A percentile compares a stretch with the other conserved stretches of the same genome.
phyloP scores from a whole-genome alignment of 2,797 vertebrate species.

The Lithobates pipiens region DNA sequence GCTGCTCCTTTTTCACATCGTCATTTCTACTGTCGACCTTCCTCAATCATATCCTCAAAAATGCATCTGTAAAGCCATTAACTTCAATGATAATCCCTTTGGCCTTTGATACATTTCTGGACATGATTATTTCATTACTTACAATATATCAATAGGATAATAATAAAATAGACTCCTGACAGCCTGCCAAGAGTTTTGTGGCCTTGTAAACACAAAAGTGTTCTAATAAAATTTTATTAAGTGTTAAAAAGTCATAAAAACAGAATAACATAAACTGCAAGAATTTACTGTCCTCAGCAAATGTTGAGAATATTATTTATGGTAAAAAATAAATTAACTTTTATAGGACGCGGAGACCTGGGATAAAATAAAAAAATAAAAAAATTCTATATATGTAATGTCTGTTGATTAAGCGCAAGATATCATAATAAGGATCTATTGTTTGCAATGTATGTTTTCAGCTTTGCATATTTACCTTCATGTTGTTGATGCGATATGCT shows the following conservation, averaged over 20 bases:
- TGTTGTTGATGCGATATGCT: not conserved
- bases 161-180: slow-evolving; percentile 86
- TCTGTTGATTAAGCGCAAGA: not conserved
- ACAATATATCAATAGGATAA: slow-evolving; percentile 92
- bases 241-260: slow-evolving; percentile 94
- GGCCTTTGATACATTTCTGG: slow-evolving; percentile 88
- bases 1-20: not conserved
- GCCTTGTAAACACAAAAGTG: slow-evolving; percentile 98
- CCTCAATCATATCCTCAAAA: slow-evolving; percentile 76
- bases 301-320: slow-evolving; percentile 85
- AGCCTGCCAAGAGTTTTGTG: slow-evolving; percentile 92
- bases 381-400: not conserved
- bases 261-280: slow-evolving; percentile 90
- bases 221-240: slow-evolving; percentile 99
- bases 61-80: slow-evolving; percentile 84
- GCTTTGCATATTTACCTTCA: not conserved
- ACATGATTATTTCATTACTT: slow-evolving; percentile 88
- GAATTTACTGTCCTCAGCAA: slow-evolving; percentile 92
- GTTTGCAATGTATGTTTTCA: not conserved
- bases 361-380: not conserved
- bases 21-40: slow-evolving; percentile 67
- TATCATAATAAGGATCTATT: not conserved
- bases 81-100: slow-evolving; percentile 83
- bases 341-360: slow-evolving; percentile 73
- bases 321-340: slow-evolving; percentile 84